Evolutionary conservation across 2,797 vertebrate species (phyloP).

Genomic region (Diglossa cyanea): DNA sequence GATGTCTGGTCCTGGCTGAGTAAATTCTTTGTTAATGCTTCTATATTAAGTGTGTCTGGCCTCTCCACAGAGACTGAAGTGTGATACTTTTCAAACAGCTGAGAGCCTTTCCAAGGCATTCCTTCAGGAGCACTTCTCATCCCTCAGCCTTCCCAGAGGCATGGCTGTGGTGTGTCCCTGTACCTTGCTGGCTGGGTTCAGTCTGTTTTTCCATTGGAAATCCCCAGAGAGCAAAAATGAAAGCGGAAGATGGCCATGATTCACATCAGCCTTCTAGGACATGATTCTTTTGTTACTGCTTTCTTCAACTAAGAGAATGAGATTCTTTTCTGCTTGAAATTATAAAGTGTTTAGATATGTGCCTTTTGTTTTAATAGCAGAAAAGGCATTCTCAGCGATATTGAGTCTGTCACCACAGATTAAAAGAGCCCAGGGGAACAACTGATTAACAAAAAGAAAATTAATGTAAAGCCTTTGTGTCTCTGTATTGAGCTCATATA

Average conservation of each 20-base stretch:
- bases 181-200: background rate
- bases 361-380: background rate
- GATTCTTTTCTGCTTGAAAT: conserved; percentile 10
- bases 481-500: background rate
- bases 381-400: background rate
- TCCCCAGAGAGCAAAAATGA: background rate
- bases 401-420: background rate
- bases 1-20: background rate
- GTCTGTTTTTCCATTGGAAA: background rate
- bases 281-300: background rate
- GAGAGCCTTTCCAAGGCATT: background rate
- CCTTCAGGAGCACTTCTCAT: background rate
- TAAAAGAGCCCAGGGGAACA: background rate
- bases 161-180: background rate
- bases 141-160: background rate
- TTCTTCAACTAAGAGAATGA: background rate
- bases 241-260: background rate
- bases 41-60: conserved; percentile 23
- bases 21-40: conserved; percentile 43
- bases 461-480: background rate
- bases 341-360: background rate
- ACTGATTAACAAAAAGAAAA: background rate
- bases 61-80: background rate
- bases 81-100: background rate
- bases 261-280: background rate